Base-by-base conservation (phyloP, 1,140 invertebrate species). In the Temnothorax longispinosus region DNA sequence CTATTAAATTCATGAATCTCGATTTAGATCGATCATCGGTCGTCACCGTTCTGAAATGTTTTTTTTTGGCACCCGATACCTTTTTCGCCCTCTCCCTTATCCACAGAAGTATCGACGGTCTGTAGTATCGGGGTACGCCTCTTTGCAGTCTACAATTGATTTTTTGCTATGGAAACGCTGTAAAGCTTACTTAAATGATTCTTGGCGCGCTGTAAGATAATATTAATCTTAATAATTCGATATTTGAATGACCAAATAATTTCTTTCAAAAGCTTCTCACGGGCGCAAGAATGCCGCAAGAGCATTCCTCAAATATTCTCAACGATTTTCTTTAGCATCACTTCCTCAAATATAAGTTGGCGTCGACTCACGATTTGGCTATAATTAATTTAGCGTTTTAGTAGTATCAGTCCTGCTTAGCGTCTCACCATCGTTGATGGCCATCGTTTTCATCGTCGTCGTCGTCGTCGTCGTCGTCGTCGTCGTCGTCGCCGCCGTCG, bases 1-100 rank as follows among this genome's bases (percentile, higher is more conserved):
- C 71, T 89, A 90, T 90, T 89, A 90, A 89, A 90, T 90, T 89
- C 86, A 88, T 87, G 90, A 91, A 90, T 87, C 88, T 71, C 50
- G 71, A 72, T 78, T 90, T 90, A 89, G 76, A 85, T 76, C 65
- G 65, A 75, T 86, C 81, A 62, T 44, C 56, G 58, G 32, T 81
- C 54, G 72, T 54, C 80, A 60, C 69, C 52, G 32, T 52, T 38
- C 80, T 58, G 69, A 84, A 82, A 84, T 56, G 54, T 84, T 87
- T 90, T 88, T 87, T 88, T 87, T 10, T 50, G 60, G 80, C 52
- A 58, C 21, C 52, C 50, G 50, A 41, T 64, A 44, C 35, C 67
- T 67, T 80, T 74, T 89, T 78, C 10, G 8, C 15, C 44, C 52
- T 27, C 64, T 72, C 41, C 8, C 11, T 35, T 35, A 2, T n/a